These are phyloP conservation scores for Ecliptopera silaceata DNA, from an alignment of 2,888 invertebrate genomes.

Conservation along the genomic window DNA sequence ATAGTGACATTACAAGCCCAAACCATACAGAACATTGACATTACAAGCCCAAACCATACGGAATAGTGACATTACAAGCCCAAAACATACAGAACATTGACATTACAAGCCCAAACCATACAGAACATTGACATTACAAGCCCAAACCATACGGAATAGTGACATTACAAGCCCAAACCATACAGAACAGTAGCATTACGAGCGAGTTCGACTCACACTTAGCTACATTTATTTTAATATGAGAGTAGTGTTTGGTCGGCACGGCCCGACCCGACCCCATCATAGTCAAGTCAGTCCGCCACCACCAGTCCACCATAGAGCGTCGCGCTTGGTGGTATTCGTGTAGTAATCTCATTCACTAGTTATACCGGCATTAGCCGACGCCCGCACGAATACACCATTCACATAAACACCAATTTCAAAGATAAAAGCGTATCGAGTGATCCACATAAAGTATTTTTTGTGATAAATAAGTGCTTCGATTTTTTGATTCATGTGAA, in stretches of 20 bases:
- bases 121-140: too few species aligned
- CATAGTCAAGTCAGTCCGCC: conserved; percentile 42
- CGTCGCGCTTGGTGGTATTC: conserved; percentile 59
- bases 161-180: neutral
- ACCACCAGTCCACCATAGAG: conserved; percentile 67
- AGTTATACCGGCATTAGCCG: conserved; percentile 9
- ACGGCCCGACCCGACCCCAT: conserved; percentile 63
- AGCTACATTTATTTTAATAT: conserved; percentile 44
- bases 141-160: too few species aligned
- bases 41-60: too few species aligned
- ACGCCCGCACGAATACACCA: conserved; percentile 13
- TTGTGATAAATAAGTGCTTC: conserved; percentile 14
- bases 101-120: too few species aligned
- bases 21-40: too few species aligned
- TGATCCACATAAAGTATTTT: conserved; percentile 1
- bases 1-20: too few species aligned
- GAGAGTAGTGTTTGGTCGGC: conserved; percentile 61
- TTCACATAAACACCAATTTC: conserved; percentile 24
- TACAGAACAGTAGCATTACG: too few species aligned
- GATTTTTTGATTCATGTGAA: conserved; percentile 10
- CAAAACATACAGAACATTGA: too few species aligned
- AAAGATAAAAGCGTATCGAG: conserved; percentile 11
- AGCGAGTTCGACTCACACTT: conserved; percentile 1
- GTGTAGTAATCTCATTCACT: neutral
- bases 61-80: too few species aligned